Conservation (phyloP, 2,113 vertebrate genomes). For the Gadus chalcogrammus region DNA sequence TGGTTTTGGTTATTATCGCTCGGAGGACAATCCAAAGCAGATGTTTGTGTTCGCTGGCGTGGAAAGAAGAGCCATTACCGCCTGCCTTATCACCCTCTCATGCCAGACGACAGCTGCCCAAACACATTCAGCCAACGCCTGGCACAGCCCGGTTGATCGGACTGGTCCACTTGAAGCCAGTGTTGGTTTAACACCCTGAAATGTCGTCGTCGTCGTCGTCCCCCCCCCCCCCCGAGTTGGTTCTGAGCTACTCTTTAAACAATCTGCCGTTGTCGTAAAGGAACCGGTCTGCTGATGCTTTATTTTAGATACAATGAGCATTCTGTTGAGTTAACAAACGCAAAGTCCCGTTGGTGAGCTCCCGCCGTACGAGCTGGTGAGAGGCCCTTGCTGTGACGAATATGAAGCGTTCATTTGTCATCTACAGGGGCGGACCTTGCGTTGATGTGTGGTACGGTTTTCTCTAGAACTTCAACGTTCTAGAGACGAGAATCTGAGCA, state of each 20-base stretch:
- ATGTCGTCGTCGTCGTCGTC: no score
- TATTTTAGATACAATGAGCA: background rate
- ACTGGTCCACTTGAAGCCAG: conserved; percentile 30
- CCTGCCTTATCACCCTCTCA: conserved; percentile 61
- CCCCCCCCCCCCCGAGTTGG: no score
- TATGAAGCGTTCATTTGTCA: background rate
- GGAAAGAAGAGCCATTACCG: conserved; percentile 40
- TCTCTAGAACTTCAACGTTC: conserved; percentile 3
- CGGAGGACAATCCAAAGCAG: conserved; percentile 60
- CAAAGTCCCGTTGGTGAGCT: background rate
- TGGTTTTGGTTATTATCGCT: conserved; percentile 56
- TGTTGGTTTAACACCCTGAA: conserved; percentile 13
- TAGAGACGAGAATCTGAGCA: conserved; percentile 41
- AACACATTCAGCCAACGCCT: conserved; percentile 54
- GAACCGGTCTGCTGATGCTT: no score
- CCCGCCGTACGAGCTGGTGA: background rate
- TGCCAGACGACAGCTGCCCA: conserved; percentile 70
- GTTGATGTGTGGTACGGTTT: background rate
- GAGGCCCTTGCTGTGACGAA: background rate
- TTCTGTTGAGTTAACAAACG: conserved; percentile 15
- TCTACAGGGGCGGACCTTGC: background rate
- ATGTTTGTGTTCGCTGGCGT: conserved; percentile 69
- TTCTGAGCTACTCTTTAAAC: no score
- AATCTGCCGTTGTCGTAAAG: no score
- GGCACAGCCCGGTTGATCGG: conserved; percentile 39